A percentile compares a stretch with the other conserved stretches of the same genome.
These are phyloP conservation scores for Amyelois transitella DNA, from an alignment of 1,140 invertebrate genomes.

Conservation along the genomic window DNA sequence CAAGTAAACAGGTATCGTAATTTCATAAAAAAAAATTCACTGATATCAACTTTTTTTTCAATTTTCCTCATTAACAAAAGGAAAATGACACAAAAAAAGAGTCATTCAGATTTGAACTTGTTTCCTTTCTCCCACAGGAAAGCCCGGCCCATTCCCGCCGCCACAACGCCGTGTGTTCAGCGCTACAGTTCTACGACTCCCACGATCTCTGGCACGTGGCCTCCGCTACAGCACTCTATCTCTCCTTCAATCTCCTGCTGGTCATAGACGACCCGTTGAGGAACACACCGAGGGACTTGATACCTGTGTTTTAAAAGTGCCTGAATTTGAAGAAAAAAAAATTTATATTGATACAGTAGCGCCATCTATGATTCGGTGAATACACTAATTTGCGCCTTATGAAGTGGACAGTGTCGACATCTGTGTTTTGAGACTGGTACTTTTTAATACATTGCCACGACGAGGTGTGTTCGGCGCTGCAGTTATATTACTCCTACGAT, in stretches of 20 bases:
- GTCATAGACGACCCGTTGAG: slow-evolving; percentile 87
- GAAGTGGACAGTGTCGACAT: not conserved
- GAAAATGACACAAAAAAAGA: no score
- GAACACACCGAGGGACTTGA: slow-evolving; percentile 78
- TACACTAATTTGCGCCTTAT: no score
- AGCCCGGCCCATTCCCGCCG: slow-evolving; percentile 87
- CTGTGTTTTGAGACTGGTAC: not conserved
- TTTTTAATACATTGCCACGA: slow-evolving; percentile 86
- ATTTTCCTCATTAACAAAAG: no score
- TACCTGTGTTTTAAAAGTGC: slow-evolving; percentile 86
- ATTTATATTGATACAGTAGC: not conserved
- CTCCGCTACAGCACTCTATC: slow-evolving; percentile 89
- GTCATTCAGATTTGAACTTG: no score
- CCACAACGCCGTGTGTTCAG: slow-evolving; percentile 83
- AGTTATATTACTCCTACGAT: slow-evolving; percentile 92
- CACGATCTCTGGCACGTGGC: slow-evolving; percentile 95
- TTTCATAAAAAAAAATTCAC: no score
- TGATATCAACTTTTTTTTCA: no score
- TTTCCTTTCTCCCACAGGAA: slow-evolving; percentile 65
- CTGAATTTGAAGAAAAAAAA: no score
- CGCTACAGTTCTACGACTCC: slow-evolving; percentile 88
- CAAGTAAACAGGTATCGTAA: no score
- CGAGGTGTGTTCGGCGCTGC: slow-evolving; percentile 81
- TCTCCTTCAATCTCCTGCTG: slow-evolving; percentile 89
- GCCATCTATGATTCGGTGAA: not conserved